Evolutionary conservation across 2,888 invertebrate genomes (phyloP), one percentile per base, ranked within the genome.

Genomic region (Caradrina clavipalpis): DNA sequence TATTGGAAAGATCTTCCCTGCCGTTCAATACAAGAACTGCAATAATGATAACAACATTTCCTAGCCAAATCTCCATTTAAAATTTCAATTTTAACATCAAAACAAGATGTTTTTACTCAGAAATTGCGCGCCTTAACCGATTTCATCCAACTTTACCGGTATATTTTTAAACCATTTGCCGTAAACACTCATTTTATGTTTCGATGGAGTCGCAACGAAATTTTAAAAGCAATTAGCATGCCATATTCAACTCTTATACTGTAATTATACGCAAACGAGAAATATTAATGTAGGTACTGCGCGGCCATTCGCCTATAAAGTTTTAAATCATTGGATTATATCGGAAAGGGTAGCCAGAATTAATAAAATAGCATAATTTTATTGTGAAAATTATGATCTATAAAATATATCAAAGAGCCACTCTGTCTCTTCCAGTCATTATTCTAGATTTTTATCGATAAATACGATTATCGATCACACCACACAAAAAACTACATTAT

Each of bases 161-260:
- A 58, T 67, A 57, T 74, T 70, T 65, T 63, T 61, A 31, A 63
- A 15, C 15, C 47, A 56, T 78, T 65, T 59, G 51, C 57, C 59
- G 69, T 80, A 82, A 78, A 78, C 61, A 62, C 55, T 67, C 22
- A 64, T 69, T 80, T 82, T 73, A 80, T 75, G 69, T 58, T 53
- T 73, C 57, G 53, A 66, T 68, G 69, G 45, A 56, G 55, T 67
- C 69, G 65, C 68, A 67, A 63, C 54, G 73, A 71, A 83, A 79
- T 83, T 83, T 74, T 51, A 57, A 68, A 67, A 76, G 78, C 71
- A 82, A 82, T 82, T 82, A 82, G 73, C 81, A 50, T 45, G 62
- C 73, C 58, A 61, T 79, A 71, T 70, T 54, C 72, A 81, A 72
- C 72, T 81, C 73, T 62, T 68, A 50, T 59, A 45, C 55, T 73